A percentile compares a stretch with the other conserved stretches of the same genome.
These are phyloP conservation scores for Choloepus didactylus DNA, from an alignment of 2,797 vertebrate species.

Conservation along the genomic window DNA sequence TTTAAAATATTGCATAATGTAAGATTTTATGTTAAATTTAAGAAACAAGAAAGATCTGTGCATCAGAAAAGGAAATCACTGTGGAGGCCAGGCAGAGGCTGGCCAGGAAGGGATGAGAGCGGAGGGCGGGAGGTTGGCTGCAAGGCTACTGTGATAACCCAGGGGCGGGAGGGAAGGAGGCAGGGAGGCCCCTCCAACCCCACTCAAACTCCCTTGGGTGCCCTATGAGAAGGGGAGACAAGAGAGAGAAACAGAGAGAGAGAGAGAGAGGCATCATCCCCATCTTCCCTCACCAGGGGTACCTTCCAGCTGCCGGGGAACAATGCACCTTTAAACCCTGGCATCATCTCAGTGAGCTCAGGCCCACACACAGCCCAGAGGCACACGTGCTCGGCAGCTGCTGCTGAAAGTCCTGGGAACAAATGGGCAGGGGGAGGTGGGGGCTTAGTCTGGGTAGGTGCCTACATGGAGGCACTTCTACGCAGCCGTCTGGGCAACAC, in stretches of 20 bases:
- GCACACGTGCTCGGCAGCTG: neutral
- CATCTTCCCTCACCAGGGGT: neutral
- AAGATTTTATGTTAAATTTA: slow-evolving; percentile 40
- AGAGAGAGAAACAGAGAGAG: no score
- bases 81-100: neutral
- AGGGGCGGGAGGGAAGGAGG: no score
- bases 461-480: neutral
- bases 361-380: neutral
- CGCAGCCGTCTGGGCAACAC: fast-evolving
- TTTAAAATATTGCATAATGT: slow-evolving; percentile 69
- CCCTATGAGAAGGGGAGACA: no score
- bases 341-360: neutral
- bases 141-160: neutral
- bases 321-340: neutral
- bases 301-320: neutral
- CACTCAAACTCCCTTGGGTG: neutral
- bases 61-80: neutral
- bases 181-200: neutral
- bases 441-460: neutral
- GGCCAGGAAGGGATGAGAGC: neutral
- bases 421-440: fast-evolving
- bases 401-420: neutral
- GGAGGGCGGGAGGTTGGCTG: fast-evolving
- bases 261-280: neutral
- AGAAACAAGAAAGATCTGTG: neutral